Conservation (phyloP, 2,113 vertebrate genomes). For the Trogon melanurus region DNA sequence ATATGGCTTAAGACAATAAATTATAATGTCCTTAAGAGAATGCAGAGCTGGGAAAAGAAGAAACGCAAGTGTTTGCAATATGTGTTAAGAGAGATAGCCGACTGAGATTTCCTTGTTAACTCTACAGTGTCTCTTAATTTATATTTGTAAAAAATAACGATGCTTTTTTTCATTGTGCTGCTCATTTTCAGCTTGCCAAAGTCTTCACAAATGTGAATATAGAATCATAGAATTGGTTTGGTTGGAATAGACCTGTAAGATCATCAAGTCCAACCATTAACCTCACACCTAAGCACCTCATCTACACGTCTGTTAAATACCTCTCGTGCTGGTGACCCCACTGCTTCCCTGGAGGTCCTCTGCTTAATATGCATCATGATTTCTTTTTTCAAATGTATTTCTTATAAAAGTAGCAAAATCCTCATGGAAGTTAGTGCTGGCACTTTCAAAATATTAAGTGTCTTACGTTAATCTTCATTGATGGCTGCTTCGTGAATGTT, state of each 20-base stretch:
- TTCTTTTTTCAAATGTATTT: not conserved
- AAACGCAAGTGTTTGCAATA: constrained; percentile 32
- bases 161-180: not conserved
- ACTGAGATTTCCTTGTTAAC: constrained; percentile 2
- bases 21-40: constrained; percentile 34
- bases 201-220: not conserved
- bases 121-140: not conserved
- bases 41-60: constrained; percentile 27
- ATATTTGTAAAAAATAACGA: not conserved
- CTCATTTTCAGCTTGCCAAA: not conserved
- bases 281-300: too few relatives aligned
- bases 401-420: not conserved
- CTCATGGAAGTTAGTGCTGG: not conserved
- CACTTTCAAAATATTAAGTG: not conserved
- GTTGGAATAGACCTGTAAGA: too few relatives aligned
- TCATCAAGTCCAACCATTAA: too few relatives aligned
- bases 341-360: too few relatives aligned
- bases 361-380: not conserved
- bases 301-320: too few relatives aligned
- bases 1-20: constrained; percentile 44
- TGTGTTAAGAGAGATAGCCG: constrained; percentile 9
- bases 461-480: accelerated
- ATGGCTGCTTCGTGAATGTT: not conserved
- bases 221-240: too few relatives aligned
- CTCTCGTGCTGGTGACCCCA: too few relatives aligned